These are phyloP conservation scores for Nasonovia ribisnigri DNA, from an alignment of 2,888 invertebrate genomes.

Conservation along the genomic window DNA sequence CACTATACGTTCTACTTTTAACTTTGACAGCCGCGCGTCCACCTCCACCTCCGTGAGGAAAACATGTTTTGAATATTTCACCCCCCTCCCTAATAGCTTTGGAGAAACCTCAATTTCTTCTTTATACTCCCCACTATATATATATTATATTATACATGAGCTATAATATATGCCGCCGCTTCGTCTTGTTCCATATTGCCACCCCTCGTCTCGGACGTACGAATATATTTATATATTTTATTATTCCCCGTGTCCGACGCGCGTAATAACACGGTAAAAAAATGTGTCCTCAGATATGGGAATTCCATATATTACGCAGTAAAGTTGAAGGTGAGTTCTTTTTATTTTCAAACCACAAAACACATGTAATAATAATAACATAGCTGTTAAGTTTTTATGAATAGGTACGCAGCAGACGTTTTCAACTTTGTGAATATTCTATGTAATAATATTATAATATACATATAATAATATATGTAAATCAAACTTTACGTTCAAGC, in stretches of 20 bases:
- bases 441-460: not conserved
- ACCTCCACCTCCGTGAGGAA: not conserved
- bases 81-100: slow-evolving; percentile 47
- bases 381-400: not conserved
- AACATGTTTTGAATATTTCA: slow-evolving; percentile 65
- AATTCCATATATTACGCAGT: slow-evolving; percentile 31
- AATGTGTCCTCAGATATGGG: slow-evolving; percentile 41
- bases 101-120: slow-evolving; percentile 63
- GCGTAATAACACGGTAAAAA: slow-evolving; percentile 35
- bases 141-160: not conserved
- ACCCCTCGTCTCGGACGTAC: slow-evolving; percentile 20
- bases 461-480: not conserved
- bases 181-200: not conserved
- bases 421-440: slow-evolving; percentile 23
- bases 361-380: slow-evolving; percentile 12
- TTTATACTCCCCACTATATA: slow-evolving; percentile 22
- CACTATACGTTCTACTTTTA: slow-evolving; percentile 53
- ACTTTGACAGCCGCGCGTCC: slow-evolving; percentile 58
- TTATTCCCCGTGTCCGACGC: slow-evolving; percentile 56
- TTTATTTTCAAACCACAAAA: slow-evolving; percentile 4
- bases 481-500: not conserved
- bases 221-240: slow-evolving; percentile 37
- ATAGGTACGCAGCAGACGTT: not conserved
- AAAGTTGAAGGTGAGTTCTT: slow-evolving; percentile 36
- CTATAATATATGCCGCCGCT: not conserved